Evolutionary conservation across 2,113 vertebrate genomes (phyloP).

Genomic region (Erythrocebus patas): DNA sequence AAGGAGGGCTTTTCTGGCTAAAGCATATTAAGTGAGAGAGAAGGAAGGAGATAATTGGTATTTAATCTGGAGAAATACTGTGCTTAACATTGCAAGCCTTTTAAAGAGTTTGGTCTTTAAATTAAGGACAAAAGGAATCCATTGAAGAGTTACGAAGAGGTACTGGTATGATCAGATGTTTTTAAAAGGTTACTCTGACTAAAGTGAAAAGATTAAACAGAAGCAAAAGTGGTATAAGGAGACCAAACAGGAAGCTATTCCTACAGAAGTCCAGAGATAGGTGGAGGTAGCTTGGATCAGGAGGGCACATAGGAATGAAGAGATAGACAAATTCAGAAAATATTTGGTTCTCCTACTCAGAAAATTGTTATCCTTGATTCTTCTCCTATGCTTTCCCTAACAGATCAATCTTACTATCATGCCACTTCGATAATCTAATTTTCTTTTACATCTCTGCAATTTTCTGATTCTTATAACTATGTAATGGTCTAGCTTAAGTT

Average conservation of each 20-base stretch:
- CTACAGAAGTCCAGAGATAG: neutral
- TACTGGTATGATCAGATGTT: neutral
- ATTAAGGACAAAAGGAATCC: neutral
- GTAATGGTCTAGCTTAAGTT: neutral
- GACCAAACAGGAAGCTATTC: neutral
- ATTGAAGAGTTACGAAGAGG: neutral
- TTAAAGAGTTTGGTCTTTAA: neutral
- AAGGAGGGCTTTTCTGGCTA: neutral
- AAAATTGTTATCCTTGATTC: neutral
- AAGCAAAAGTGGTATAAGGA: neutral
- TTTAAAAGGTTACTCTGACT: neutral
- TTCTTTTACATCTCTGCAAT: neutral
- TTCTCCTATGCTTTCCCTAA: neutral
- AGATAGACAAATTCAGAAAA: neutral
- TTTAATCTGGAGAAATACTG: neutral
- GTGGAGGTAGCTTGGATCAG: neutral
- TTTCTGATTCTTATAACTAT: neutral
- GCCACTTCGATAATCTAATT: neutral
- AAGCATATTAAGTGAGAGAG: neutral
- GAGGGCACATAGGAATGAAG: neutral
- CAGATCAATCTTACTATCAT: neutral
- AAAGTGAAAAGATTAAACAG: neutral
- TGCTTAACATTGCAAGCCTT: neutral
- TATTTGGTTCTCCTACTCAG: neutral
- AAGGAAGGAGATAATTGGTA: neutral